A percentile compares a stretch with the other conserved stretches of the same genome.
Evolutionary conservation across 2,797 vertebrate genomes (phyloP).

Genomic region (Phrynocephalus guinanensis): DNA sequence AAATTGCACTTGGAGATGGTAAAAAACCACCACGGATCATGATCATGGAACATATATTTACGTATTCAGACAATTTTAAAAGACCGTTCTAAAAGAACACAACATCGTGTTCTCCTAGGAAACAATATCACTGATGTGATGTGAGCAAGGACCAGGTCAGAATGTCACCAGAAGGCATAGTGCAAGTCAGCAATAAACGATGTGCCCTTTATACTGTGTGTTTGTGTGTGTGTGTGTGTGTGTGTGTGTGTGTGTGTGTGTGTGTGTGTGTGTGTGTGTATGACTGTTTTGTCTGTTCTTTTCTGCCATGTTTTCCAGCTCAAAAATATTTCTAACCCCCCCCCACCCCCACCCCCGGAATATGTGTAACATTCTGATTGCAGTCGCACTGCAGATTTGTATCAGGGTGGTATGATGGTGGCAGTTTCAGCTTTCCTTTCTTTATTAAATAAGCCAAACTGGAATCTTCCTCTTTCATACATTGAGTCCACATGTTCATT

Average conservation of each 20-base stretch:
- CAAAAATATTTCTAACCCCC: not conserved
- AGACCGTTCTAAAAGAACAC: not conserved
- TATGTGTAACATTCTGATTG: not conserved
- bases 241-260: too few relatives aligned
- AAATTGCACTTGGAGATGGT: constrained; percentile 18
- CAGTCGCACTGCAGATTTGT: not conserved
- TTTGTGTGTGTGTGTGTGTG: too few relatives aligned
- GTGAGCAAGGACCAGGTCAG: too few relatives aligned
- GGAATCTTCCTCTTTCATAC: not conserved
- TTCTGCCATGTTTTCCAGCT: not conserved
- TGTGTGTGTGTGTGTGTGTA: too few relatives aligned
- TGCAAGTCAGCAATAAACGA: too few relatives aligned
- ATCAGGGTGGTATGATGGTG: not conserved
- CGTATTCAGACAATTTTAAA: not conserved
- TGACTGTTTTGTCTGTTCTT: too few relatives aligned
- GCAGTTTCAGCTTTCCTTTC: not conserved
- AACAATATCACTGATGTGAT: not conserved
- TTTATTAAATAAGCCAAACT: not conserved
- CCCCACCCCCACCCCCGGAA: too few relatives aligned
- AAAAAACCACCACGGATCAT: too few relatives aligned
- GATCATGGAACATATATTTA: not conserved
- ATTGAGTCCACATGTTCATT: not conserved
- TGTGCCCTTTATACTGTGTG: too few relatives aligned
- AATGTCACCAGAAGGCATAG: too few relatives aligned
- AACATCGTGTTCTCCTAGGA: not conserved